Percentiles rank a stretch among this genome's conserved stretches.
Evolutionary conservation across 2,797 vertebrate species (phyloP).

Genomic region (Gymnocypris eckloni): DNA sequence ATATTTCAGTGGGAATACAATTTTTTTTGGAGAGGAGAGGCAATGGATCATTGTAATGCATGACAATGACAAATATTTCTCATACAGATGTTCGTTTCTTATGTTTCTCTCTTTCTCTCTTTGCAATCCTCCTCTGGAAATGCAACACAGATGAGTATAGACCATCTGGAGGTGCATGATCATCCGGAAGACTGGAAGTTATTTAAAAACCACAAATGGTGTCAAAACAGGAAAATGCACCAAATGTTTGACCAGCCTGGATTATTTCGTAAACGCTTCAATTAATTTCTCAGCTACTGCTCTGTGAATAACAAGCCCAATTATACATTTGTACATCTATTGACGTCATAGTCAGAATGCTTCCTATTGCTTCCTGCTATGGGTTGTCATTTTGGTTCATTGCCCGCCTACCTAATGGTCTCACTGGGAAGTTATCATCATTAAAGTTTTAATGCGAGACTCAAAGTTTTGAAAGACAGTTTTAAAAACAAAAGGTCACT

Average conservation of each 20-base stretch:
- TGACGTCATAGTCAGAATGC: constrained; percentile 35
- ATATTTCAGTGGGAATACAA: constrained; percentile 2
- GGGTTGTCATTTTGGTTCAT: neutral
- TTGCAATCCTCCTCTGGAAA: neutral
- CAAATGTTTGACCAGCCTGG: constrained; percentile 3
- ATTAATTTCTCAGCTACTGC: constrained; percentile 36
- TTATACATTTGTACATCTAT: constrained; percentile 38
- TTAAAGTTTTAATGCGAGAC: neutral
- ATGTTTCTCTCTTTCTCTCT: neutral
- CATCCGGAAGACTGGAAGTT: neutral
- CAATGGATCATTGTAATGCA: neutral
- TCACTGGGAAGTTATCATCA: neutral
- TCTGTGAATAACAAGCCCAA: constrained; percentile 28
- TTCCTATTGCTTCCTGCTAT: neutral
- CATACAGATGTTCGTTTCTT: constrained; percentile 1
- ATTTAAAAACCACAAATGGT: neutral
- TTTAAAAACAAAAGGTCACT: neutral
- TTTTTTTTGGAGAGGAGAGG: neutral
- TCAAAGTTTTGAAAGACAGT: neutral
- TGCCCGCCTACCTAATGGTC: neutral
- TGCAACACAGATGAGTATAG: neutral
- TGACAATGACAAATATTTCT: constrained; percentile 38
- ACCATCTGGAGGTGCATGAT: constrained; percentile 30
- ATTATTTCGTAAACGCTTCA: constrained; percentile 24
- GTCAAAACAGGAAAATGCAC: constrained; percentile 1